Base-by-base conservation (phyloP, 64 coral and sea anemone genomes). In the Pocillopora verrucosa region DNA sequence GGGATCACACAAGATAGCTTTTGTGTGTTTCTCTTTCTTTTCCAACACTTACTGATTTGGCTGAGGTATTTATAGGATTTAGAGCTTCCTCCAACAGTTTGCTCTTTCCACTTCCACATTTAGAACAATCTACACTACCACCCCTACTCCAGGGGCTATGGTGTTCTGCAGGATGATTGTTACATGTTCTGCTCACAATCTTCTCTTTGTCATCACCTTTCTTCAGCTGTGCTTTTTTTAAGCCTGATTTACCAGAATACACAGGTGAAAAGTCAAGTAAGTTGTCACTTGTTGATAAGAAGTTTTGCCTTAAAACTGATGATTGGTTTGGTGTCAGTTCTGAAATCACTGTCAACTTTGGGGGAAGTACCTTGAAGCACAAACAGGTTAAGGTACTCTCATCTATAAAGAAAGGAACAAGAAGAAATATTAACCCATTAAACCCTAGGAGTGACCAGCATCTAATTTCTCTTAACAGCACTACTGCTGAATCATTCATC, bases 341-440 rank as follows among this genome's bases (percentile, higher is more conserved):
- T 84, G 81, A 69, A 22, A 24, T 15, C 36, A 65, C 9, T 17
- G 81, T 11, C 36, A 70, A 73, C 51, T 74, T 90, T 63, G 89
- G 89, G 73, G 89, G 65, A 82, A 16, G 11, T 83, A 82, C 82
- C 67, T 90, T 90, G 68, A 83, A 75, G 4, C 34, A 36, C 6
- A 90, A 68, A 34, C 67, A 34, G 2, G 37, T 25, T 61, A 30
- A 62, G 6, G 13, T 59, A 83, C 22, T 16, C 15, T 36, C 22
- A 14, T 73, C 89, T 90, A 73, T 58, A 59, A 82, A 82, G 20
- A 12, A 83, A 5, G 56, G 62, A 61, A 58, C 0, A 58, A 16
- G 61, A 61, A 0, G 16, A 79, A 72, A 73, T 30, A 30, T 30
- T 30, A 30, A 30, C 30, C 30, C 30, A 0, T 30, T 30, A 30